phyloP scores from a whole-genome alignment of 2,888 invertebrate species.

The Amaurobius ferox region DNA sequence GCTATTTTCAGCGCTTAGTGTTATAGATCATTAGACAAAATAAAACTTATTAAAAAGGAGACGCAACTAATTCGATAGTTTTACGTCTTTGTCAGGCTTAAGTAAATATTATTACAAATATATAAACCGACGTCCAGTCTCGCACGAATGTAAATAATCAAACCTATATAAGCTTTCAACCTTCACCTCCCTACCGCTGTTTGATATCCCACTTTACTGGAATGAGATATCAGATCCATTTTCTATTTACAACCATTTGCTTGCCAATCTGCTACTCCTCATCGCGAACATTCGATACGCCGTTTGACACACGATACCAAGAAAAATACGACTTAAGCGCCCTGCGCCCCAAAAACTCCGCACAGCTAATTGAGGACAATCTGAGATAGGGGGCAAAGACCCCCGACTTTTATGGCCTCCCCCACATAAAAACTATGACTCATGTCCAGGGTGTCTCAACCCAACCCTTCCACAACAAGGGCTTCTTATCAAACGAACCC shows the following conservation, averaged over 20 bases:
- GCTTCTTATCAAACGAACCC: conserved; percentile 58
- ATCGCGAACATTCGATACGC: conserved; percentile 19
- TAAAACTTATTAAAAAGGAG: no score
- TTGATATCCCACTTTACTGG: background rate
- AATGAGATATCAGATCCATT: conserved; percentile 12
- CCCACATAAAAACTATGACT: conserved; percentile 45
- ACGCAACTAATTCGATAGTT: no score
- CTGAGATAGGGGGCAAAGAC: conserved; percentile 22
- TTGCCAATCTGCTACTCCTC: conserved; percentile 16
- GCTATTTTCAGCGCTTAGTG: no score
- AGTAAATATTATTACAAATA: no score
- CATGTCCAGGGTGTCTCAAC: conserved; percentile 25
- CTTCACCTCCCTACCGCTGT: background rate
- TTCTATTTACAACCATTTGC: conserved; percentile 13
- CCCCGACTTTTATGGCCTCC: conserved; percentile 30
- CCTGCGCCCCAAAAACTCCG: background rate
- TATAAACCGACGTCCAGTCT: no score
- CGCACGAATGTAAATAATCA: no score
- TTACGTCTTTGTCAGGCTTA: no score
- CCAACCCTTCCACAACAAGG: background rate
- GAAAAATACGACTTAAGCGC: conserved; percentile 12
- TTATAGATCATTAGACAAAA: no score
- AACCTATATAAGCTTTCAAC: background rate
- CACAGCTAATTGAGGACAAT: conserved; percentile 28
- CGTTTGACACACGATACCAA: conserved; percentile 19